Base-by-base conservation (phyloP, 2,797 vertebrate genomes). In the Phalanger gymnotis region DNA sequence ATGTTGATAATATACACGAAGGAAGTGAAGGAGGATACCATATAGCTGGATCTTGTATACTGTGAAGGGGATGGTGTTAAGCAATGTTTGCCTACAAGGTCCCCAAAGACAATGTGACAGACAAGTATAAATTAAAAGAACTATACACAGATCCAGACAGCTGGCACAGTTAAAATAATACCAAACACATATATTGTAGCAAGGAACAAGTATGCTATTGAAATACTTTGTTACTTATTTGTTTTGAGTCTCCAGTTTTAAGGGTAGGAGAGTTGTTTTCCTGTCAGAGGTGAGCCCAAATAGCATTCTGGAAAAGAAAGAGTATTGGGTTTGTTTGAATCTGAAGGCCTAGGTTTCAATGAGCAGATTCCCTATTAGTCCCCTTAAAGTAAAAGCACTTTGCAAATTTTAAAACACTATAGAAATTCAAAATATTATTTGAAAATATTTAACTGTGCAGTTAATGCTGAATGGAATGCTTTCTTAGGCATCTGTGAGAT, bases 231-330 rank as follows among this genome's bases (percentile, higher is more conserved):
- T 0, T 91, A 40, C 73, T 47, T 27, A 91, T 92, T 95, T 93
- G 52, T 94, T 96, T 81, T 94, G 61, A n/a, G 90, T 95, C 56
- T 90, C 30, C 19, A 52, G 54, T 93, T 96, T 94, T 53, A 14
- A 93, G 91, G 54, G 25, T 91, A 93, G n/a, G 31, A 54, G 27
- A 16, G 14, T 9, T 1, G 53, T 97, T 94, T 96, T 55, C 73
- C 93, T 90, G 31, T 94, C 92, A 58, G 92, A 53, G 19, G 56
- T 54, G 58, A 96, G 47, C 52, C 92, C 95, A 93, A 90, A 61
- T 47, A 81, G 16, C 19, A 47, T 25, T 81, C 66, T 81, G n/a
- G n/a, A 81, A 19, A 81, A 30, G n/a, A 2, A 73, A 73, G 66
- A 40, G 19, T 47, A n/a, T 73, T 73, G 34, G 16, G 12, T 6